phyloP scores from a whole-genome alignment of 2,888 invertebrate genomes.

The Thera britannica region DNA sequence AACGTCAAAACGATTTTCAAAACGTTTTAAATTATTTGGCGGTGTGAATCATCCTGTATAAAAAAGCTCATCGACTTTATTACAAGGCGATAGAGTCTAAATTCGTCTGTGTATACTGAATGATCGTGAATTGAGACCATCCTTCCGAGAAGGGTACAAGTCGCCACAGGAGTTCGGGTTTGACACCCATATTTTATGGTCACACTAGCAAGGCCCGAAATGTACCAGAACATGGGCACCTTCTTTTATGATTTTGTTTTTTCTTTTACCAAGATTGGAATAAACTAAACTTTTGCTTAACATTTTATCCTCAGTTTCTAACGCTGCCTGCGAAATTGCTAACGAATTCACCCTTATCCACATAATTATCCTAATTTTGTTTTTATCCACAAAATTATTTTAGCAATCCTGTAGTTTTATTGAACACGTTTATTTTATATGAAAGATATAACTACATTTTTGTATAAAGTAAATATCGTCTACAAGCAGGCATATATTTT shows the following conservation, averaged over 20 bases:
- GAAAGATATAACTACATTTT: no score
- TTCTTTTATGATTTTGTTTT: slow-evolving; percentile 38
- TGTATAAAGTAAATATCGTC: no score
- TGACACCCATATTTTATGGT: slow-evolving; percentile 54
- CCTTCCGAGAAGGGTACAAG: slow-evolving; percentile 64
- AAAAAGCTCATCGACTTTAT: slow-evolving; percentile 9
- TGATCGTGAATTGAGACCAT: slow-evolving; percentile 30
- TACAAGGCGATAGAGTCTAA: not conserved
- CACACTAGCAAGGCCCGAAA: slow-evolving; percentile 46
- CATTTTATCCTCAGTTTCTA: not conserved
- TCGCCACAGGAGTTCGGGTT: slow-evolving; percentile 62
- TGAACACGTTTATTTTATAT: no score
- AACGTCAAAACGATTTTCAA: slow-evolving; percentile 27
- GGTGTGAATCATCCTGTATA: slow-evolving; percentile 53
- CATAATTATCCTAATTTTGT: no score
- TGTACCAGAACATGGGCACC: slow-evolving; percentile 28
- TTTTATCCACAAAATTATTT: no score
- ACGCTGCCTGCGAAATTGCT: not conserved
- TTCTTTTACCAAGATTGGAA: not conserved
- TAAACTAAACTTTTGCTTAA: not conserved
- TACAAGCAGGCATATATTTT: not conserved
- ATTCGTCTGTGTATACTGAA: slow-evolving; percentile 11
- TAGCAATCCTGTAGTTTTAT: no score
- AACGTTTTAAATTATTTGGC: slow-evolving; percentile 9
- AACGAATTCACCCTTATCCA: no score